Conservation (phyloP, 1,140 invertebrate genomes). For the Temnothorax longispinosus region DNA sequence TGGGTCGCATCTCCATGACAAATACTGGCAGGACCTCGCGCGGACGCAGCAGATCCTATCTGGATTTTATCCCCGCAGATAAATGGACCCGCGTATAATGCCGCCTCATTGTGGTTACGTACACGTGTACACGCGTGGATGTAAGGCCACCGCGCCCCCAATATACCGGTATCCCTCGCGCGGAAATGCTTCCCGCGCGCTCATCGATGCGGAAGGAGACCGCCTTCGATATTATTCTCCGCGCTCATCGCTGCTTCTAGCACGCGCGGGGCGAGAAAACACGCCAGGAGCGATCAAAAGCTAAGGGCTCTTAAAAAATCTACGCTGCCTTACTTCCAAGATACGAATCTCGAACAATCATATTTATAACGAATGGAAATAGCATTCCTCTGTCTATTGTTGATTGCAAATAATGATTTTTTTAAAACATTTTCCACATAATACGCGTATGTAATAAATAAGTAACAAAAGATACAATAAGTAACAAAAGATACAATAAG, state of each 20-base stretch:
- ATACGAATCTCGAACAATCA: not conserved
- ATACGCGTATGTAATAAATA: not conserved
- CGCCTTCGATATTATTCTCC: slow-evolving; percentile 39
- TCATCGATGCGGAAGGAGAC: slow-evolving; percentile 24
- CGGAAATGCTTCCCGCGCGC: slow-evolving; percentile 42
- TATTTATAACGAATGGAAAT: not conserved
- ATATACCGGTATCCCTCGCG: slow-evolving; percentile 33
- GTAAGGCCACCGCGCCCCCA: slow-evolving; percentile 47
- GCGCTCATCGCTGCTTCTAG: slow-evolving; percentile 24
- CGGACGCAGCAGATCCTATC: slow-evolving; percentile 79
- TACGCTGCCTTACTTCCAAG: not conserved
- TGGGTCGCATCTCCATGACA: slow-evolving; percentile 81
- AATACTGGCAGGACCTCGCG: slow-evolving; percentile 82
- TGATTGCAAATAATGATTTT: not conserved
- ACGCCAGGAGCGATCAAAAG: not conserved
- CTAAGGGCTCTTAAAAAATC: not conserved
- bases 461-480: not conserved
- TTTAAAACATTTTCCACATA: not conserved
- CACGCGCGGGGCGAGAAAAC: slow-evolving; percentile 20
- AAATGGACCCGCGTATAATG: slow-evolving; percentile 79
- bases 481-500: not conserved
- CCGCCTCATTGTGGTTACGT: slow-evolving; percentile 65
- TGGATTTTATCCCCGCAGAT: slow-evolving; percentile 77
- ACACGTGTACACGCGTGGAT: slow-evolving; percentile 58
- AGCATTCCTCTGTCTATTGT: not conserved